Percentiles rank a stretch among this genome's conserved stretches.
These are phyloP conservation scores for Erythrolamprus reginae DNA, from an alignment of 2,113 vertebrate genomes.

Conservation along the genomic window DNA sequence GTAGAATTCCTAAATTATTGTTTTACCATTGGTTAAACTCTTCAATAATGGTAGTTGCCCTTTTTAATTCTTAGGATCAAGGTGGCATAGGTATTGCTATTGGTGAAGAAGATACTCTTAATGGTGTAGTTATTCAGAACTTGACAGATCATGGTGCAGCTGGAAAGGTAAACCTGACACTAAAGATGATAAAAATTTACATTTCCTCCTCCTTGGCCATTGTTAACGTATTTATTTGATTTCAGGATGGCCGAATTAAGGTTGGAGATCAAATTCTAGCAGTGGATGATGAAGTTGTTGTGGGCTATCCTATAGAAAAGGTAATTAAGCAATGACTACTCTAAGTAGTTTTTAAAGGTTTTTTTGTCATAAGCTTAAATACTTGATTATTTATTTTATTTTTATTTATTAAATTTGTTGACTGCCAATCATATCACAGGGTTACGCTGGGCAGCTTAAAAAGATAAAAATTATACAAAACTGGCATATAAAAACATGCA, in stretches of 20 bases:
- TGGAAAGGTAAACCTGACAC: conserved; percentile 65
- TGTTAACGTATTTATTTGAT: not conserved
- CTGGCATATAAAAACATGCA: not conserved
- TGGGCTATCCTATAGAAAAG: conserved; percentile 80
- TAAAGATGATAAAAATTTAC: not conserved
- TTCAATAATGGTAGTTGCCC: conserved; percentile 4
- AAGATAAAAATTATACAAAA: not conserved
- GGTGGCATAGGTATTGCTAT: conserved; percentile 79
- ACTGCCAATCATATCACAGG: not conserved
- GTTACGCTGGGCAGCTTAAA: not conserved
- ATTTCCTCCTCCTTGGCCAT: not conserved
- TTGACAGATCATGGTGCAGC: conserved; percentile 76
- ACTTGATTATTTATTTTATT: not conserved
- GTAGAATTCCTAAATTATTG: not conserved
- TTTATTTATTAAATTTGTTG: not conserved
- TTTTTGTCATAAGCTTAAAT: not conserved
- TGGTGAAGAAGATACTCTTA: conserved; percentile 76
- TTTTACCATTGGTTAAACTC: not conserved
- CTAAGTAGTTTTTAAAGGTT: not conserved
- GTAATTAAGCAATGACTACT: conserved; percentile 60
- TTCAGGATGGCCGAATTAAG: conserved; percentile 80
- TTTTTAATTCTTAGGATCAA: conserved; percentile 73
- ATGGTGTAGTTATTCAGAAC: conserved; percentile 76
- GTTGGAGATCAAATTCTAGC: conserved; percentile 80
- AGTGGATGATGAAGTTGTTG: conserved; percentile 81